These are phyloP conservation scores for Chiloscyllium plagiosum DNA, from an alignment of 2,113 vertebrate species.

Conservation along the genomic window DNA sequence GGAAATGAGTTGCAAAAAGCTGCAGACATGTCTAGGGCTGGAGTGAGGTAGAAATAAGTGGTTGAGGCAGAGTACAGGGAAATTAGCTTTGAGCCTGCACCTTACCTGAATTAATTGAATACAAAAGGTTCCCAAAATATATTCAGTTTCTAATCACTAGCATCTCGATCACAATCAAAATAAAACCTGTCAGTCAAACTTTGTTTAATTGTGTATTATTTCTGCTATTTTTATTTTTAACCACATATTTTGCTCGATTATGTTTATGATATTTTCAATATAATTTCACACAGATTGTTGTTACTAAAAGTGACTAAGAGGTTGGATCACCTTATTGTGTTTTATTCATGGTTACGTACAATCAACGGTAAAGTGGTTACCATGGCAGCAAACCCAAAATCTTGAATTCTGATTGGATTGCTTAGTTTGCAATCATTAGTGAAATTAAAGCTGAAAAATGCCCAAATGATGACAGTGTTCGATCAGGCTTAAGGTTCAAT, in stretches of 20 bases:
- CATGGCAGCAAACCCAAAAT: background rate
- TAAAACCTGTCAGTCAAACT: background rate
- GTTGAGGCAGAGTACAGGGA: background rate
- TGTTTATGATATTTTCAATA: background rate
- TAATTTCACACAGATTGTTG: background rate
- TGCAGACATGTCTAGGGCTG: background rate
- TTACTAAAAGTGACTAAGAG: background rate
- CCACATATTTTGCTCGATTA: background rate
- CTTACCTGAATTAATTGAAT: background rate
- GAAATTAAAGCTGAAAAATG: background rate
- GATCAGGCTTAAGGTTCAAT: background rate
- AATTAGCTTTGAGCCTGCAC: background rate
- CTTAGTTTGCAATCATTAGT: background rate
- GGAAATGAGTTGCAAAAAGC: background rate
- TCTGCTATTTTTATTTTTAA: background rate
- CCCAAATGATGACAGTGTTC: background rate
- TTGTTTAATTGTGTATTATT: background rate
- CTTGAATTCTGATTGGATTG: background rate
- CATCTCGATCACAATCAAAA: background rate
- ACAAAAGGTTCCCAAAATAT: background rate
- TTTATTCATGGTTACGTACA: background rate
- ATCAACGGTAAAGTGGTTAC: constrained; percentile 9
- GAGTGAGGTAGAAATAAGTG: background rate
- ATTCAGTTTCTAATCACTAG: background rate
- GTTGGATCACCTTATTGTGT: background rate